Conservation (phyloP, 1,140 invertebrate genomes). For the Philaenus spumarius region DNA sequence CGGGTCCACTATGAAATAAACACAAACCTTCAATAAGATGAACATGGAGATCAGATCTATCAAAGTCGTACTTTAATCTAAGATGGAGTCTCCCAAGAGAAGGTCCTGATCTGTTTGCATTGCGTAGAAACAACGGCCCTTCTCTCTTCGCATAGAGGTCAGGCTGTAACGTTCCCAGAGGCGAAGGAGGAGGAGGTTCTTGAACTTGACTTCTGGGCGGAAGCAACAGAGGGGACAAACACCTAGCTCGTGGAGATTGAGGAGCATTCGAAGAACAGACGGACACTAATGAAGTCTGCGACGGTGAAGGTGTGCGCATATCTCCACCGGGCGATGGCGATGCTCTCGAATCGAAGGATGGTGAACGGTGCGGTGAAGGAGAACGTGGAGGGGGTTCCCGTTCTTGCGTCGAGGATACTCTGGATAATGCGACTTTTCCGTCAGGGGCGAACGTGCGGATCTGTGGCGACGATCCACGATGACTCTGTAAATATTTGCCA, state of each 20-base stretch:
- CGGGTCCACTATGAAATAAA: neutral
- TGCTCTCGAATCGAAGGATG: slow-evolving; percentile 48
- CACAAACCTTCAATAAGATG: slow-evolving; percentile 76
- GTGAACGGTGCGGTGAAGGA: slow-evolving; percentile 50
- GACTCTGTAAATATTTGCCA: slow-evolving; percentile 20
- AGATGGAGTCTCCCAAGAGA: slow-evolving; percentile 73
- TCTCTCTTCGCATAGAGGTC: slow-evolving; percentile 73
- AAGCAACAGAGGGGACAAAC: slow-evolving; percentile 64
- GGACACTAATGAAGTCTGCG: slow-evolving; percentile 51
- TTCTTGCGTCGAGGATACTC: neutral
- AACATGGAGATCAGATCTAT: slow-evolving; percentile 78
- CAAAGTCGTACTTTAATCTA: slow-evolving; percentile 82
- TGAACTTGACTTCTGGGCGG: slow-evolving; percentile 35
- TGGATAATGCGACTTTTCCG: slow-evolving; percentile 41
- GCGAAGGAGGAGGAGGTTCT: slow-evolving; percentile 48
- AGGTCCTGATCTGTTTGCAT: slow-evolving; percentile 45
- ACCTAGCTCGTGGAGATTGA: slow-evolving; percentile 37
- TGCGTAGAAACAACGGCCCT: slow-evolving; percentile 61
- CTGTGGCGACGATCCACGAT: slow-evolving; percentile 66
- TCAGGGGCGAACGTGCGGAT: slow-evolving; percentile 69
- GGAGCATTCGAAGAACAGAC: slow-evolving; percentile 39
- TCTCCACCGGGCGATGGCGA: slow-evolving; percentile 27
- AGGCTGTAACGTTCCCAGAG: slow-evolving; percentile 76
- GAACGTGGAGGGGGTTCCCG: slow-evolving; percentile 45
- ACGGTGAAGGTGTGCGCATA: slow-evolving; percentile 38